Base-by-base conservation (phyloP, 2,797 vertebrate genomes). In the Novumbra hubbsi region DNA sequence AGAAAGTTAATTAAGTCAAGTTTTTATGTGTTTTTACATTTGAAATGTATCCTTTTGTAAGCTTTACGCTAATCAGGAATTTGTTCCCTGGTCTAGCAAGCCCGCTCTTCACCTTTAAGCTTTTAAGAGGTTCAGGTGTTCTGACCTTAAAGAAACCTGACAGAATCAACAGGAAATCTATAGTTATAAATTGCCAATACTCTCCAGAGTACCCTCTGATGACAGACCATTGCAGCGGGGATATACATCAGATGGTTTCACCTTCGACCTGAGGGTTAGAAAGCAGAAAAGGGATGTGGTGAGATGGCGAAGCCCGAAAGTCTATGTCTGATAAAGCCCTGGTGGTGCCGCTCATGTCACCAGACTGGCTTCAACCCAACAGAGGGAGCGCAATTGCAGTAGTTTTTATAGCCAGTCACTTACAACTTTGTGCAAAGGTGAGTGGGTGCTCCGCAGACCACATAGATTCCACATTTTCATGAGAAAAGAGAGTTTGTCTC, bases 381-480 rank as follows among this genome's bases (percentile, higher is more conserved):
- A 52, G n/a, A 52, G 19, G 50, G 50, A 19, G 17, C 50, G 19
- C 82, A 86, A 49, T 57, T 71, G 76, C 69, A 72, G 19, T 85
- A 85, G 78, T 80, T 62, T 72, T 80, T 77, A 77, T 70, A 81
- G 78, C 78, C 81, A 67, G 76, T 66, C 74, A 63, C 19, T 9
- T 34, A 19, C 1, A n/a, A n/a, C 19, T 55, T 70, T 72, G 16
- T 74, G 41, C 71, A 65, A 76, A 72, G 68, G 49, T 55, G 68
- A 41, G 57, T 64, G 52, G 24, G 32, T 9, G 67, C 64, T 41
- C 38, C 66, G 45, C 16, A 27, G 60, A 63, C 27, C 60, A 63
- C 27, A 28, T 63, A 55, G n/a, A 55, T 55, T 19, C 21, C 45
- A 19, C 32, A 48, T 68, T 63, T 63, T 28, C 60, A 24, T 5